Conservation (phyloP, 2,888 invertebrate genomes). For the Oscheius myriophilus region DNA sequence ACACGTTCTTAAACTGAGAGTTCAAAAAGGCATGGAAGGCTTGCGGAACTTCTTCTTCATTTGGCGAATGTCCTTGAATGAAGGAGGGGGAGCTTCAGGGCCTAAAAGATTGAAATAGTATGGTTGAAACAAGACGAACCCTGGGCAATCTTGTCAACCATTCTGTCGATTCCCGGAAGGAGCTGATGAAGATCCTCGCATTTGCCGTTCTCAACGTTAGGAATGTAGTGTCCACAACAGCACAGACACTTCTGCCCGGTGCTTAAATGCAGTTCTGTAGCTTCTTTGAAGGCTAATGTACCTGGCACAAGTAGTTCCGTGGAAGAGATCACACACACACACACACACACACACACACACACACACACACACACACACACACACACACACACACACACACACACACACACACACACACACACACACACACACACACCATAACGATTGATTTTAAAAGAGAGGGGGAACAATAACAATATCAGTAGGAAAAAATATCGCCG, state of each 20-base stretch:
- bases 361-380: too few species aligned
- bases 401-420: too few species aligned
- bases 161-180: constrained; percentile 42
- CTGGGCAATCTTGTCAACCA: constrained; percentile 19
- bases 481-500: too few species aligned
- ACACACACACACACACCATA: too few species aligned
- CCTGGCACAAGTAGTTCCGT: constrained; percentile 43
- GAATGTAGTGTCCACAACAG: constrained; percentile 44
- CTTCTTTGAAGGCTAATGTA: background rate
- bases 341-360: too few species aligned
- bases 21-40: constrained; percentile 3
- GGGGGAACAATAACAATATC: too few species aligned
- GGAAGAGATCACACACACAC: constrained; percentile 38
- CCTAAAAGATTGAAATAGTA: background rate
- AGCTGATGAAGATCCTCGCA: constrained; percentile 41
- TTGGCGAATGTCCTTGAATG: constrained; percentile 8
- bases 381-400: too few species aligned
- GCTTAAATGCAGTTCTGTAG: background rate
- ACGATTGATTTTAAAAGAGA: too few species aligned
- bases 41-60: constrained; percentile 16
- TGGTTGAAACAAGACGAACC: background rate
- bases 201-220: constrained; percentile 38
- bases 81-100: constrained; percentile 7
- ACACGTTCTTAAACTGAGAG: too few species aligned
- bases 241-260: constrained; percentile 33